Percentiles rank a stretch among this genome's conserved stretches.
Conservation (phyloP, 2,888 invertebrate species). For the Tetramorium bicarinatum region DNA sequence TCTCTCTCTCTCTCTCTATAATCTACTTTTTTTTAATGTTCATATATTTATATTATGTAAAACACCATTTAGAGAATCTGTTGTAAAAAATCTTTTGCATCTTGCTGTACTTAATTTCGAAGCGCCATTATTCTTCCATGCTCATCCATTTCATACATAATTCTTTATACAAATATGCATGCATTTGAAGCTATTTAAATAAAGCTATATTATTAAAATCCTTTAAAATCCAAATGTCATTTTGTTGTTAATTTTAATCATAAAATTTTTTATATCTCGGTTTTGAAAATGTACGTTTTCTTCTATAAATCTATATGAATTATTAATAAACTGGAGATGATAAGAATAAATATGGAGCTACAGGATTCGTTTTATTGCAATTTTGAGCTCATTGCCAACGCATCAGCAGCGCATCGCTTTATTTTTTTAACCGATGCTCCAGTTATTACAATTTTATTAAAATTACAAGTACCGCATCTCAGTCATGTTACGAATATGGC, state of each 20-base stretch:
- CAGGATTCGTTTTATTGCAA: slow-evolving; percentile 17
- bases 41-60: not conserved
- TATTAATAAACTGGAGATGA: slow-evolving; percentile 3
- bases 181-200: not conserved
- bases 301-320: not conserved
- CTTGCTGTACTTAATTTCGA: not conserved
- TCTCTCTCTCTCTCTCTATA: not conserved
- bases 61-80: slow-evolving; percentile 30
- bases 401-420: not conserved
- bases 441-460: slow-evolving; percentile 34
- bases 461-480: not conserved
- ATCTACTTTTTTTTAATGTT: slow-evolving; percentile 10
- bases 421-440: not conserved
- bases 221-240: not conserved
- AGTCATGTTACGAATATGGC: slow-evolving; percentile 1
- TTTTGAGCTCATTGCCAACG: slow-evolving; percentile 4
- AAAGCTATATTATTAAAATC: not conserved
- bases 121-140: not conserved
- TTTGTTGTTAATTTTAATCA: not conserved
- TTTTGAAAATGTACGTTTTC: not conserved
- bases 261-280: not conserved
- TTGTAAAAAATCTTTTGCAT: slow-evolving; percentile 35
- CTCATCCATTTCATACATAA: not conserved
- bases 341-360: not conserved
- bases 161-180: not conserved